Evolutionary conservation across 2,888 invertebrate species (phyloP), one percentile per base, ranked within the genome.

Genomic region (Tipula confusa): DNA sequence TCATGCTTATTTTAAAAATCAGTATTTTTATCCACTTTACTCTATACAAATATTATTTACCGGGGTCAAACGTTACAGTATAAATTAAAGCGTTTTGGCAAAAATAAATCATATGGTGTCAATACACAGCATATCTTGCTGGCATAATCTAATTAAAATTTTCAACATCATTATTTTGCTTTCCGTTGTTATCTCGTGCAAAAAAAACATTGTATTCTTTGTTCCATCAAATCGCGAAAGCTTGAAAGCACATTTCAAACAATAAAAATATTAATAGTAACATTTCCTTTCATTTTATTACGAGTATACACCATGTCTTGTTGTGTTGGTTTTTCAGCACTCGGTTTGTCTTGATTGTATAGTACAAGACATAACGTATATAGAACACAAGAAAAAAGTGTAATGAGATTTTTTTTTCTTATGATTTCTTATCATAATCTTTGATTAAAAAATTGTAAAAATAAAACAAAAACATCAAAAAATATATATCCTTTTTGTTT

Each of bases 161-260:
- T 0, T 33, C 11, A 33, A 3, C 33, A 33, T 9, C 33, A 9
- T 9, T 4, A 1, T 33, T 9, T 33, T n/a, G n/a, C n/a, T 33
- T 33, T 3, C 2, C 6, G 43, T 43, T 43, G 43, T 43, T 43
- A 43, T 43, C 15, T 43, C 43, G 15, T n/a, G n/a, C n/a, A 24
- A 64, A 64, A 7, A 64, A 64, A 64, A 64, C 9, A 24, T 24
- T 24, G 7, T 64, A 24, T 9, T 24, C 64, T 64, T 64, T 64
- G 64, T 64, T 64, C 2, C 64, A 24, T 64, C 64, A 64, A 64
- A 64, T 64, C 64, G 18, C 9, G 64, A 64, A 24, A 64, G 64
- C 64, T 24, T 64, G 24, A 64, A 24, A 64, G 64, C 64, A 64
- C 64, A 64, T 64, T 64, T 64, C 64, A 64, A 64, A 64, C 64